A percentile compares a stretch with the other conserved stretches of the same genome.
Evolutionary conservation across 2,797 vertebrate genomes (phyloP).

Genomic region (Xiphorhynchus erythropygius): DNA sequence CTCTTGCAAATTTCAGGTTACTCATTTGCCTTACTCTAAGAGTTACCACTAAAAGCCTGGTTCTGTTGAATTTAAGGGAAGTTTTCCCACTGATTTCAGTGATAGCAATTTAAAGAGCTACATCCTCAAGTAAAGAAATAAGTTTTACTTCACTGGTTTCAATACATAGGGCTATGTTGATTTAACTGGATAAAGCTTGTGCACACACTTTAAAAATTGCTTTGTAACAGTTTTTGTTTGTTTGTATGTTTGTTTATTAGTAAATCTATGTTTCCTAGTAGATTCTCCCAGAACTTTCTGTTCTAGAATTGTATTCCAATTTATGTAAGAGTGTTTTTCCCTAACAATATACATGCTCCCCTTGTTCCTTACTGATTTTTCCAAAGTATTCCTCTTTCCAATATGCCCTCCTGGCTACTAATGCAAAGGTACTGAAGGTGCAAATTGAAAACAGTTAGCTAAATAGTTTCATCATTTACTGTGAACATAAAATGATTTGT

Average conservation of each 20-base stretch:
- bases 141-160: neutral
- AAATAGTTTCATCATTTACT: conserved; percentile 16
- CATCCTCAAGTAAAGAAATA: neutral
- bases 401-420: neutral
- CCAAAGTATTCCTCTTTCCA: neutral
- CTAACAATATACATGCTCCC: neutral
- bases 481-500: neutral
- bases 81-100: neutral
- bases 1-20: neutral
- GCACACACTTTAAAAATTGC: neutral
- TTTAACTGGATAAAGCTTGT: neutral
- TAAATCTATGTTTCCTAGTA: neutral
- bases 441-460: conserved; percentile 35
- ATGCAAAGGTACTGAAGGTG: neutral
- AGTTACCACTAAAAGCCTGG: neutral
- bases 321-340: neutral
- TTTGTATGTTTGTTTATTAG: neutral
- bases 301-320: neutral
- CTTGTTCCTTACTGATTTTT: conserved; percentile 29
- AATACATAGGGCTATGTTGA: neutral
- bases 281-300: neutral
- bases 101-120: neutral
- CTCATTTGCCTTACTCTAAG: neutral
- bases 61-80: neutral
- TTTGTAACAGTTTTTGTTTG: neutral